A percentile compares a stretch with the other conserved stretches of the same genome.
phyloP scores from a whole-genome alignment of 92 coral and sea anemone species.

The Phymanthus crucifer region DNA sequence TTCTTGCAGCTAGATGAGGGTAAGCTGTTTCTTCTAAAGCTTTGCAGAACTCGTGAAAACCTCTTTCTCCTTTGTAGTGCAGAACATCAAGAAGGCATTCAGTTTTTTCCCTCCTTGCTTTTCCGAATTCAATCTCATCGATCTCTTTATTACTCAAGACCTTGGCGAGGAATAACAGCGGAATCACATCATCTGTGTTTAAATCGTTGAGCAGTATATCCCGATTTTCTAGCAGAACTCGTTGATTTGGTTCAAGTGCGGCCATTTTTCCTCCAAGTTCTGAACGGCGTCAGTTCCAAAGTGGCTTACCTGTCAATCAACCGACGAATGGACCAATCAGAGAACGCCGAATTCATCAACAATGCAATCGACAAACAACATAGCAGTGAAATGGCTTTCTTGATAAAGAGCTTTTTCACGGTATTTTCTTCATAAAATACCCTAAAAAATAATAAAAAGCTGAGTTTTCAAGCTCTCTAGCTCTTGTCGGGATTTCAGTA shows the following conservation, averaged over 20 bases:
- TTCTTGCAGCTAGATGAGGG: slow-evolving; percentile 71
- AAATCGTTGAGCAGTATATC: slow-evolving; percentile 71
- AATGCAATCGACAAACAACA: slow-evolving; percentile 32
- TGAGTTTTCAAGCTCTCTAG: background rate
- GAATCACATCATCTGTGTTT: slow-evolving; percentile 63
- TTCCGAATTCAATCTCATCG: slow-evolving; percentile 76
- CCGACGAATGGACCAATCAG: slow-evolving; percentile 58
- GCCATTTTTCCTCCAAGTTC: slow-evolving; percentile 67
- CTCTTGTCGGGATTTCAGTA: background rate
- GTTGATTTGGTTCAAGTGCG: slow-evolving; percentile 72
- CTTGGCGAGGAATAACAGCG: slow-evolving; percentile 59
- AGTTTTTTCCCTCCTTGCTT: slow-evolving; percentile 64
- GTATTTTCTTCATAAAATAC: background rate
- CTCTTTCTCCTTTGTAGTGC: slow-evolving; percentile 85
- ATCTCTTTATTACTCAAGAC: slow-evolving; percentile 72
- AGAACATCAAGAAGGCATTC: slow-evolving; percentile 80
- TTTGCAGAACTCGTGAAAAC: slow-evolving; percentile 72
- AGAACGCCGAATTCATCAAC: slow-evolving; percentile 24
- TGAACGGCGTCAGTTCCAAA: slow-evolving; percentile 52
- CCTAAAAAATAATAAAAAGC: background rate
- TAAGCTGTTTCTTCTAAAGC: slow-evolving; percentile 68
- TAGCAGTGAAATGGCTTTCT: slow-evolving; percentile 14
- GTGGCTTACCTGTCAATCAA: slow-evolving; percentile 83
- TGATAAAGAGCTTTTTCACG: background rate
- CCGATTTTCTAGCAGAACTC: slow-evolving; percentile 77